A percentile compares a stretch with the other conserved stretches of the same genome.
Evolutionary conservation across 2,113 vertebrate genomes (phyloP).

Genomic region (Seriola dumerili): DNA sequence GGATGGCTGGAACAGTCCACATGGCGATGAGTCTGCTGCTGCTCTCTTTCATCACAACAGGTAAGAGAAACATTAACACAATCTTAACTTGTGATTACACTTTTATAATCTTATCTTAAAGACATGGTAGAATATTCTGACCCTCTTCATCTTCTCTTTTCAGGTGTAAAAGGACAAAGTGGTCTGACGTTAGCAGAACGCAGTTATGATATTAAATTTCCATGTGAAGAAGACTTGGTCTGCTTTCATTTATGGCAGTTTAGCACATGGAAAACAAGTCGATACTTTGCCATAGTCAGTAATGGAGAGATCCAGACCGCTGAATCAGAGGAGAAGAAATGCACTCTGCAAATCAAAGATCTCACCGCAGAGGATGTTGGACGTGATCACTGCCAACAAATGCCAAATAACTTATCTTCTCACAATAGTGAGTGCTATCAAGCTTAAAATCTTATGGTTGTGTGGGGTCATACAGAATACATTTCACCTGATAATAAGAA

Average conservation of each 20-base stretch:
- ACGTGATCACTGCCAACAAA: constrained; percentile 14
- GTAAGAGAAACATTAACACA: constrained; percentile 16
- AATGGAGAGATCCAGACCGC: constrained; percentile 23
- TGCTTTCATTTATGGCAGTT: constrained; percentile 37
- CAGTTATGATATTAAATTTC: background rate
- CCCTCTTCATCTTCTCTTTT: background rate
- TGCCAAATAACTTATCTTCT: background rate
- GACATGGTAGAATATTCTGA: background rate
- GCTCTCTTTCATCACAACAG: constrained; percentile 16
- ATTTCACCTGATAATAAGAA: background rate
- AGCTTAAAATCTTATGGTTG: background rate
- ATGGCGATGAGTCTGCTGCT: constrained; percentile 18
- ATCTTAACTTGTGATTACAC: background rate
- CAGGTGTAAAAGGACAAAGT: constrained; percentile 21
- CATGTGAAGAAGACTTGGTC: constrained; percentile 26
- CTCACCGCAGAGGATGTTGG: constrained; percentile 18
- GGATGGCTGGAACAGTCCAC: constrained; percentile 22
- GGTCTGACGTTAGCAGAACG: background rate
- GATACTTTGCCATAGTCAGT: background rate
- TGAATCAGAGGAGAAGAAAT: background rate
- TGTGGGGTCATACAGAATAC: background rate
- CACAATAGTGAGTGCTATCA: constrained; percentile 7
- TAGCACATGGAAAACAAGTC: accelerated
- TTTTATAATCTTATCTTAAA: constrained; percentile 3
- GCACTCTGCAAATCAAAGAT: constrained; percentile 19